Percentiles rank a stretch among this genome's conserved stretches.
These are phyloP conservation scores for Forbesichthys agassizii DNA, from an alignment of 2,113 vertebrate genomes.

Conservation along the genomic window DNA sequence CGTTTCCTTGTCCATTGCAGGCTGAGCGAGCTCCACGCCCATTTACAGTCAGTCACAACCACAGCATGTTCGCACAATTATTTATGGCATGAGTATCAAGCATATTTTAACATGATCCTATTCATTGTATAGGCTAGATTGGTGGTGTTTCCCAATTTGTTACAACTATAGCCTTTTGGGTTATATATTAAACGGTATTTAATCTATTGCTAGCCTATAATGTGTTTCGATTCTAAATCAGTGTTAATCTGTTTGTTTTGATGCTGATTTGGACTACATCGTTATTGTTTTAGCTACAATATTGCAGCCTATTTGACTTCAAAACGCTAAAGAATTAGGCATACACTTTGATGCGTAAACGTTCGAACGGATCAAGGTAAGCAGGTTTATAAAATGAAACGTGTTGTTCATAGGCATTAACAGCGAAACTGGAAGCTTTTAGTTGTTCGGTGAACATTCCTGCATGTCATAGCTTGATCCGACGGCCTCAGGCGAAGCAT, in stretches of 20 bases:
- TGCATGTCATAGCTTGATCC: constrained; percentile 59
- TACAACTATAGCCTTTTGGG: background rate
- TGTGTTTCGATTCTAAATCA: background rate
- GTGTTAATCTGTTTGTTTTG: no score
- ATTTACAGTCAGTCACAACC: background rate
- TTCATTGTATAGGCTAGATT: no score
- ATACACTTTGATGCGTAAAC: no score
- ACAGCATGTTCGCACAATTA: background rate
- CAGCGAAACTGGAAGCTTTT: constrained; percentile 15
- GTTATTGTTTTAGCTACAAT: no score
- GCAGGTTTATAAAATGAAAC: background rate
- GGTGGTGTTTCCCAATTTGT: no score
- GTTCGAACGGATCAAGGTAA: background rate
- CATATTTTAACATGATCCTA: no score
- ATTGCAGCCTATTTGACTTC: no score
- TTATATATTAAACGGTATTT: background rate
- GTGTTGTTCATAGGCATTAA: background rate
- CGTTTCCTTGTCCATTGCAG: no score
- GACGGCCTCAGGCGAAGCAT: constrained; percentile 33
- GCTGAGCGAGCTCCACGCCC: background rate
- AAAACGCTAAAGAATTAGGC: no score
- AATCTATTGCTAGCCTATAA: background rate
- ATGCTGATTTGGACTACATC: no score
- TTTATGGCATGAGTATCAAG: no score
- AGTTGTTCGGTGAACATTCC: constrained; percentile 1